Evolutionary conservation across 1,140 invertebrate species (phyloP).

Genomic region (Tribolium castaneum): DNA sequence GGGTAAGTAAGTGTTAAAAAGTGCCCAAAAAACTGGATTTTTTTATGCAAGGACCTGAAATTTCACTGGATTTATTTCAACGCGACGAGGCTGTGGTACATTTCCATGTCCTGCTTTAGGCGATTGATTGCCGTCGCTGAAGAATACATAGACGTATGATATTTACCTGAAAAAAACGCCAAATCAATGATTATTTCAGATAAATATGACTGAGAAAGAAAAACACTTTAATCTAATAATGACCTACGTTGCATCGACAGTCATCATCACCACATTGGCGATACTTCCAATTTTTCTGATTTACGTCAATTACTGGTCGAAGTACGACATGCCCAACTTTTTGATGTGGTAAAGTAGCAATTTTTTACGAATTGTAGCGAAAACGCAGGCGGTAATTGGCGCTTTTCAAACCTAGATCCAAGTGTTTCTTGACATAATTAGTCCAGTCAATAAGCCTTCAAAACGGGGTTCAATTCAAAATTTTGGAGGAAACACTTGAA

Average conservation of each 20-base stretch:
- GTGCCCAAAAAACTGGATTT: background rate
- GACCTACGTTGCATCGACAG: constrained; percentile 43
- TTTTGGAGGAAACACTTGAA: too few relatives aligned
- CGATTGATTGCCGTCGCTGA: constrained; percentile 44
- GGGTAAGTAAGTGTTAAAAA: constrained; percentile 45
- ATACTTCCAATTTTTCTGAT: constrained; percentile 49
- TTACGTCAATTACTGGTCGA: constrained; percentile 45
- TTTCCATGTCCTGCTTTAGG: constrained; percentile 54
- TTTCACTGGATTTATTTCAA: constrained; percentile 61
- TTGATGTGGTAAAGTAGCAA: constrained; percentile 57
- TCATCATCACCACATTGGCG: constrained; percentile 43
- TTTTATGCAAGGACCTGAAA: constrained; percentile 52
- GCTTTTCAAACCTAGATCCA: too few relatives aligned
- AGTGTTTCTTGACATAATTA: too few relatives aligned
- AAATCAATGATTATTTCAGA: constrained; percentile 33
- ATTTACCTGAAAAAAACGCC: background rate
- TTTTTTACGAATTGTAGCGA: background rate
- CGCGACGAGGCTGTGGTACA: constrained; percentile 57
- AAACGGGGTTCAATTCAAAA: too few relatives aligned
- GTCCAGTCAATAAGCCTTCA: too few relatives aligned
- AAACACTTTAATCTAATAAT: constrained; percentile 47
- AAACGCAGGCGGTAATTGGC: background rate
- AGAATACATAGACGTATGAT: constrained; percentile 46
- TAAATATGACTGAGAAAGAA: constrained; percentile 33
- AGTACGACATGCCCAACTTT: constrained; percentile 57